Conservation (phyloP, 2,113 vertebrate species). For the Bubalus kerabau region DNA sequence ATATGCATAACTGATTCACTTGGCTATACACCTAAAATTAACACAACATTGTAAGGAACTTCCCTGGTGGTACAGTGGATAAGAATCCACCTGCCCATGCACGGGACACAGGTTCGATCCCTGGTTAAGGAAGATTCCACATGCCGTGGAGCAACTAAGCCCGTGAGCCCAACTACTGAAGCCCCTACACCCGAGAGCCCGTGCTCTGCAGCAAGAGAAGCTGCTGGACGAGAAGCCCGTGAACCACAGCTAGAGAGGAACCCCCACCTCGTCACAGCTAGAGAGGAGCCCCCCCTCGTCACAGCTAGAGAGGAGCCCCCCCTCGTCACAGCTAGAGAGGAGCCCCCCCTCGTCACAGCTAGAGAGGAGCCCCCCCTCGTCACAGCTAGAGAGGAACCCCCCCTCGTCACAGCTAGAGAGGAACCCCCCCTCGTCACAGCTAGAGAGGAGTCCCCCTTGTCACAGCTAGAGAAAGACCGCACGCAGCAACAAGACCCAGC, state of each 20-base stretch:
- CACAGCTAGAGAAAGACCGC: background rate
- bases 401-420: background rate
- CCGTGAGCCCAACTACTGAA: background rate
- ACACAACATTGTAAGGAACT: background rate
- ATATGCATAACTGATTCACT: background rate
- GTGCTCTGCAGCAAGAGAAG: background rate
- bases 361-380: background rate
- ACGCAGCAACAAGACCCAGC: background rate
- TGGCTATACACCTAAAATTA: background rate
- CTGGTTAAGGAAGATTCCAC: background rate
- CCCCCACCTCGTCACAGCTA: background rate
- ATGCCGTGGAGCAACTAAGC: background rate
- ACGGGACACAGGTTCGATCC: background rate
- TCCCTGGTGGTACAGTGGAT: background rate
- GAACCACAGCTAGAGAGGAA: background rate
- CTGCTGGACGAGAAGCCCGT: accelerated
- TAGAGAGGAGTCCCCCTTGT: no score
- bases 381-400: background rate
- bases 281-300: background rate
- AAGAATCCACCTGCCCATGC: background rate
- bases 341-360: background rate
- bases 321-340: background rate
- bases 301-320: background rate
- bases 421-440: background rate
- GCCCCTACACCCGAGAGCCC: background rate